Base-by-base conservation (phyloP, 1,140 invertebrate genomes). In the Drosophila oshimai region DNA sequence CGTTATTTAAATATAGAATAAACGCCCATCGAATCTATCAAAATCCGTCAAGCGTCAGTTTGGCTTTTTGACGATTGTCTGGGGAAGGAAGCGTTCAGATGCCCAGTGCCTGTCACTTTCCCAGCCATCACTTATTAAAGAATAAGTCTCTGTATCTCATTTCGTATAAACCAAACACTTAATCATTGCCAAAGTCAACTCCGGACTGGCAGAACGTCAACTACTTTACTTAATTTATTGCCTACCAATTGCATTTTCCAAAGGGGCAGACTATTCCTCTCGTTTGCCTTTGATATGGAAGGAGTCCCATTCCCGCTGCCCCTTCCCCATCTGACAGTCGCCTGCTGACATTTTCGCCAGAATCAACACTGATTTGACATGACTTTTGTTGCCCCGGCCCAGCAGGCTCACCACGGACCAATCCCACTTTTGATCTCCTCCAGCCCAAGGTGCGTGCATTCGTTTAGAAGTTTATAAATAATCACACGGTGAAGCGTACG, bases 401-500 rank as follows among this genome's bases (percentile, higher is more conserved):
- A 81, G 55, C 70, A 45, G 46, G 54, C 17, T 24, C 50, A 53
- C 51, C 72, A 54, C 44, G 37, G 46, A 67, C 51, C 77, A 80
- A 74, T 76, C 70, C 75, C 58, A 74, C 62, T 61, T 76, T 64
- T 64, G 57, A 64, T 64, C 57, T 64, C 22, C 22, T 6, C 31
- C 68, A 49, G 37, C 34, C 73, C 37, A 70, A 76, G 80, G 81
- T 87, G 72, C 81, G 80, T 76, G 76, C 81, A 86, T 76, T 86
- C 81, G 79, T 75, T 87, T 80, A 86, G 81, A 81, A 87, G 81
- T 80, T 86, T 86, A 87, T 80, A 87, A 87, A 86, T 86, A 86
- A 80, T 74, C 69, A 74, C 50, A 62, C 29, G 18, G 31, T 2
- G 7, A 41, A 42, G 37, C 12, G 0, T 12, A 10, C 4, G 39